Evolutionary conservation across 1,140 invertebrate species (phyloP), one percentile per base, ranked within the genome.

Genomic region (Hyles euphorbiae): DNA sequence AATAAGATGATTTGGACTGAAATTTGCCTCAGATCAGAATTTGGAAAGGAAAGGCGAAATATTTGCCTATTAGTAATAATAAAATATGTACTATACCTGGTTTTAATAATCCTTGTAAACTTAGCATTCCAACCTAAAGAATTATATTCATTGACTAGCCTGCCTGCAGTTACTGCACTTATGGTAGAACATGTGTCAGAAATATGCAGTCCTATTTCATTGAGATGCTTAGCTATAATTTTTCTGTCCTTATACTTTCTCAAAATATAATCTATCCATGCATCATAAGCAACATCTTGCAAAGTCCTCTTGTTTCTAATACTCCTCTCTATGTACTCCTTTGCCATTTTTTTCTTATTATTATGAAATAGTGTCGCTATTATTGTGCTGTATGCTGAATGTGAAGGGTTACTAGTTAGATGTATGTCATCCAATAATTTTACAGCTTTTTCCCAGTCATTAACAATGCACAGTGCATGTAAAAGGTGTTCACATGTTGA

Each of bases 381-480:
- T 9, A 93, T 46, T 22, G 62, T 72, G 72, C 80, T 91, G 64
- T 91, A 91, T 3, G 79, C 65, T 5, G 56, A 57, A 32, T 76
- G 67, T 61, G 64, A 72, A 2, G 87, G 83, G 7, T 8, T 72
- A 36, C 65, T 53, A 32, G 79, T 87, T 48, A 91, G 44, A 72
- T 91, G 87, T 58, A 93, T 87, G 67, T 91, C 91, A 53, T 93
- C 81, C 7, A 95, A 83, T 34, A 95, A 65, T 65, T 91, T 83
- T 2, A 92, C 47, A 56, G 90, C 88, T 59, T 93, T 89, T 66
- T 90, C 87, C 93, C 93, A 95, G 56, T 91, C 70, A 57, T 78
- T 72, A 9, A 94, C 94, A 43, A 91, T 69, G 65, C 91, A 92
- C 3, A 96, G 72, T 2, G 90, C 93, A 54, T 75, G 68, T 48